phyloP scores from a whole-genome alignment of 2,113 vertebrate genomes.

The Fukomys damarensis region DNA sequence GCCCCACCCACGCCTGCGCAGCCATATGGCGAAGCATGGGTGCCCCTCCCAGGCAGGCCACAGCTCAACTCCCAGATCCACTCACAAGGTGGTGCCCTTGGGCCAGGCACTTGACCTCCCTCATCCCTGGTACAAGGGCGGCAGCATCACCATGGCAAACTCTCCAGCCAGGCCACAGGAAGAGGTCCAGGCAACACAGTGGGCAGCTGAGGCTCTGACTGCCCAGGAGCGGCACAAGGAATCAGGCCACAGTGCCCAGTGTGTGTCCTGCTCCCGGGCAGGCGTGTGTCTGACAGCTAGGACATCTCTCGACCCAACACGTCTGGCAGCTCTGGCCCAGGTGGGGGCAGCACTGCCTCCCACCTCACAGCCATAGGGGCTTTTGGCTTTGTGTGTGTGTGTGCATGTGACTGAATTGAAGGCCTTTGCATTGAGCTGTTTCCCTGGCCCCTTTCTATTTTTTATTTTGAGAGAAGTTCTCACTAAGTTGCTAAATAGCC shows the following conservation, averaged over 20 bases:
- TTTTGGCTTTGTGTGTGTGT: not conserved
- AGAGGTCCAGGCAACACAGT: not conserved
- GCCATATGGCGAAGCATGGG: rapidly evolving
- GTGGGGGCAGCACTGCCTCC: not conserved
- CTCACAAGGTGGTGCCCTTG: not conserved
- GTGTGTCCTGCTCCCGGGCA: not conserved
- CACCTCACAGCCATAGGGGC: not conserved
- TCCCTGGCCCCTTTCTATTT: not conserved
- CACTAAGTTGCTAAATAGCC: not conserved
- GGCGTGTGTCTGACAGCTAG: not conserved
- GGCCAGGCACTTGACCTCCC: not conserved
- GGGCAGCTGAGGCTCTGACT: not conserved
- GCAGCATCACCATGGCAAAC: not conserved
- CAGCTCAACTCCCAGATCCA: too few relatives aligned
- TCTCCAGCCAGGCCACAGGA: not conserved
- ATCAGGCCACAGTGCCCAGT: not conserved
- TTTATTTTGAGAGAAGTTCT: not conserved
- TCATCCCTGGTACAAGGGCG: not conserved
- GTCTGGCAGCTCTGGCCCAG: not conserved
- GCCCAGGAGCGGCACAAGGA: too few relatives aligned
- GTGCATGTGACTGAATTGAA: not conserved
- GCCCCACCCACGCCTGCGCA: not conserved
- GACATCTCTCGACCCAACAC: not conserved
- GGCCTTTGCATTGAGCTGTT: not conserved
- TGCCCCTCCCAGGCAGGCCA: not conserved